phyloP scores from a whole-genome alignment of 2,797 vertebrate genomes.

The Poecilia picta region DNA sequence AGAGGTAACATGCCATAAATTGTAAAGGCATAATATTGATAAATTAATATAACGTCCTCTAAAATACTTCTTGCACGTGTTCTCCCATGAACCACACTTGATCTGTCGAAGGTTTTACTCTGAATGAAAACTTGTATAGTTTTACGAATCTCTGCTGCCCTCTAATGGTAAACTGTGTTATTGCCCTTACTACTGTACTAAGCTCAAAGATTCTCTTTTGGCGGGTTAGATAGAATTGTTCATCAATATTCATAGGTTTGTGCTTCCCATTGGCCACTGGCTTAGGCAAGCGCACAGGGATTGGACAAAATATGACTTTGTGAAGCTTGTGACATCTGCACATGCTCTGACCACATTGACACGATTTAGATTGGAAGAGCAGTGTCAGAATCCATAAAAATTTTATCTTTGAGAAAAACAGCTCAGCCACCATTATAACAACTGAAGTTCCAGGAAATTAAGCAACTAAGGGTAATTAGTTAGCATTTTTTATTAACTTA shows the following conservation, averaged over 20 bases:
- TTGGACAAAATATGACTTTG: not conserved
- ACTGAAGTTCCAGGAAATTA: not conserved
- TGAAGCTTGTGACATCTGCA: not conserved
- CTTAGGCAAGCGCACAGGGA: not conserved
- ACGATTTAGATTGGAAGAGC: not conserved
- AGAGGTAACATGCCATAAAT: not conserved
- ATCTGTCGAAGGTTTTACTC: not conserved
- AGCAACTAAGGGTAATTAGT: not conserved
- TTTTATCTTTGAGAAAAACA: not conserved
- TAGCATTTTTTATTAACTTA: not conserved
- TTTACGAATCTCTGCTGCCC: slow-evolving; percentile 20
- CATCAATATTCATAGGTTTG: not conserved
- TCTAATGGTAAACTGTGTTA: slow-evolving; percentile 30
- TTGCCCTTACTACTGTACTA: not conserved
- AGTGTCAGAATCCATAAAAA: not conserved
- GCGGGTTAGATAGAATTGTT: not conserved
- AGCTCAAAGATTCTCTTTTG: not conserved
- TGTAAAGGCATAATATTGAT: not conserved
- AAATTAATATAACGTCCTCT: not conserved
- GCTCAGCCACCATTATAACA: not conserved
- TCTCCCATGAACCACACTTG: not conserved
- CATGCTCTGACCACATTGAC: not conserved
- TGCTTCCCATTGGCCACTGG: not conserved
- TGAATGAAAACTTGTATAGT: not conserved
- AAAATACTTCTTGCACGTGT: not conserved